Evolutionary conservation across 2,113 vertebrate species (phyloP), one percentile per base, ranked within the genome.

Genomic region (Erpornis zantholeuca): DNA sequence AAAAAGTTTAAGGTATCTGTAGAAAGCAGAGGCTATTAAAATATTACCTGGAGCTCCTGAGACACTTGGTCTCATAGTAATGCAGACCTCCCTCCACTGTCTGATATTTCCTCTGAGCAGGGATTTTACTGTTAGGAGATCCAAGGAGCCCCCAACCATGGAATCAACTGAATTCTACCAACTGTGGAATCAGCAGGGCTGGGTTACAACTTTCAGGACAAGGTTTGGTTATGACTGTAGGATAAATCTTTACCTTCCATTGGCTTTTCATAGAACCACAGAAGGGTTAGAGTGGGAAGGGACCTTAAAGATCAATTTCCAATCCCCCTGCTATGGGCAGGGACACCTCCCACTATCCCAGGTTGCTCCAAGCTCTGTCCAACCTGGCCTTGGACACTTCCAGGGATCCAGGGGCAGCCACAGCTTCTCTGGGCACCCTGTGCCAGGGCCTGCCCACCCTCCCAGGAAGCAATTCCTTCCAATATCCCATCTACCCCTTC

Each of bases 401-500:
- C 59, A 63, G 65, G 49, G 29, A 47, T 56, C 19, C 49, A 33
- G 54, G 33, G 38, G 8, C 45, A 78, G 33, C 22, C 54, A 49
- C 65, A 64, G 35, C 31, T 80, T 8, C 66, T 70, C 57, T 79
- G 75, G 15, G 28, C 23, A 86, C 2, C 33, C 73, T 78, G 64
- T 61, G n/a, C 65, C 40, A 71, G 57, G n/a, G 23, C n/a, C 40
- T 38, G 0, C 0, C 3, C n/a, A 49, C 35, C 31, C 14, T 42
- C 31, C 0, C 7, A 42, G 40, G 10, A 5, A 14, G 5, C 0
- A 25, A 50, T 25, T 50, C 1, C 18, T 11, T 24, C 15, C 28
- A 17, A 4, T 3, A 38, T 6, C 44, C 36, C 44, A 66, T 65
- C 18, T 17, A 0, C 0, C 4, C 18, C 22, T 65, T 1, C 5